phyloP scores from a whole-genome alignment of 2,113 vertebrate species.

The Capra hircus region DNA sequence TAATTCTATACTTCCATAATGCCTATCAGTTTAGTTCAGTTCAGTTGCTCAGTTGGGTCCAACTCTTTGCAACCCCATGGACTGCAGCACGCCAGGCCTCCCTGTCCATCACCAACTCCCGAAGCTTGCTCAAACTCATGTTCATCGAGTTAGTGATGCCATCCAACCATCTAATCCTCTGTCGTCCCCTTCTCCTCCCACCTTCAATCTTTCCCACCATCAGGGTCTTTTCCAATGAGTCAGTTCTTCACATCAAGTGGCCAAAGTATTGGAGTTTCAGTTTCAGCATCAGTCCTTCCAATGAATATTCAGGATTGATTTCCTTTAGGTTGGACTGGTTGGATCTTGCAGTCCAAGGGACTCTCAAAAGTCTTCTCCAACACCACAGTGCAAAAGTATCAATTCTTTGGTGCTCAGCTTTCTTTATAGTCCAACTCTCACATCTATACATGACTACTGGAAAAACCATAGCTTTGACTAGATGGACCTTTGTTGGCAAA shows the following conservation, averaged over 20 bases:
- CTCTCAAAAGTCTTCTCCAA: not conserved
- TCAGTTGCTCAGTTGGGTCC: not conserved
- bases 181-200: not conserved
- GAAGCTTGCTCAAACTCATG: not conserved
- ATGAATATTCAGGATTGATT: not conserved
- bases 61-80: not conserved
- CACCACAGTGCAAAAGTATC: not conserved
- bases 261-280: not conserved
- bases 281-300: not conserved
- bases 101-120: not conserved
- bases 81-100: not conserved
- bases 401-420: not conserved
- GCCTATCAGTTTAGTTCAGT: not conserved
- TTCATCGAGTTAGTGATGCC: not conserved
- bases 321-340: not conserved
- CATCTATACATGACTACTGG: not conserved
- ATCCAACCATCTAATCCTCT: not conserved
- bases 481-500: not conserved
- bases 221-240: not conserved
- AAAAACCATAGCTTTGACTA: not conserved
- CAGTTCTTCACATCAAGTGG: not conserved
- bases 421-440: not conserved
- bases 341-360: not conserved
- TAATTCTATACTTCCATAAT: not conserved
- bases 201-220: not conserved